These are phyloP conservation scores for Manis javanica DNA, from an alignment of 2,797 vertebrate genomes.

Conservation along the genomic window DNA sequence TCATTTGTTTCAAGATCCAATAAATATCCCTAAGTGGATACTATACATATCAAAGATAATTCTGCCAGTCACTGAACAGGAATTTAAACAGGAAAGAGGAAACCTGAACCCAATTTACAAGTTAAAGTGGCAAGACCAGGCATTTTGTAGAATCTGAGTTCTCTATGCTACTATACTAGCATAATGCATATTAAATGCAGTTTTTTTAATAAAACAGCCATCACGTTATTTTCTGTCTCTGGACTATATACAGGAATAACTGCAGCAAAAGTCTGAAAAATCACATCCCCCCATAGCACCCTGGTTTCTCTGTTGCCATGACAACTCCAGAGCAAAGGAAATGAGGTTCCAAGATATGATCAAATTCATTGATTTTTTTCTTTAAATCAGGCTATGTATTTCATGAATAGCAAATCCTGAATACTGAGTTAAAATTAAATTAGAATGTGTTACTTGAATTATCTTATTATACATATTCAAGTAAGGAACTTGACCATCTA, in stretches of 20 bases:
- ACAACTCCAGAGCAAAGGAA: constrained; percentile 75
- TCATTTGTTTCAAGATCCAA: not conserved
- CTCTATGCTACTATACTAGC: not conserved
- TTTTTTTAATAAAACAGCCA: not conserved
- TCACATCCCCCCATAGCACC: constrained; percentile 52
- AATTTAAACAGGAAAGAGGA: constrained; percentile 24
- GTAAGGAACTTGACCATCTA: constrained; percentile 43
- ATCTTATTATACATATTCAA: constrained; percentile 55
- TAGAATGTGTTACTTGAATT: constrained; percentile 54
- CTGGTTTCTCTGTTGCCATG: constrained; percentile 76
- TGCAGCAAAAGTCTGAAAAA: constrained; percentile 61
- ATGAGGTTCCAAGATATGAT: constrained; percentile 70
- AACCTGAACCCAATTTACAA: not conserved
- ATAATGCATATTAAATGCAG: constrained; percentile 9
- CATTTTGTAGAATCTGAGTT: not conserved
- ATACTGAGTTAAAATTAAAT: constrained; percentile 68
- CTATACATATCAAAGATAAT: not conserved
- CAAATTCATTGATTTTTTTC: constrained; percentile 77
- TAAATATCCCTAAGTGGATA: not conserved
- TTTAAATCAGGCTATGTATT: constrained; percentile 40
- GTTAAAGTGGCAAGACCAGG: not conserved
- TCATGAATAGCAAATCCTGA: constrained; percentile 68
- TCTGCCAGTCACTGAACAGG: not conserved
- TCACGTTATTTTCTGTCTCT: constrained; percentile 40
- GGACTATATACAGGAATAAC: constrained; percentile 49